Conservation (phyloP, 2,797 vertebrate species). For the Hippocampus kuda region DNA sequence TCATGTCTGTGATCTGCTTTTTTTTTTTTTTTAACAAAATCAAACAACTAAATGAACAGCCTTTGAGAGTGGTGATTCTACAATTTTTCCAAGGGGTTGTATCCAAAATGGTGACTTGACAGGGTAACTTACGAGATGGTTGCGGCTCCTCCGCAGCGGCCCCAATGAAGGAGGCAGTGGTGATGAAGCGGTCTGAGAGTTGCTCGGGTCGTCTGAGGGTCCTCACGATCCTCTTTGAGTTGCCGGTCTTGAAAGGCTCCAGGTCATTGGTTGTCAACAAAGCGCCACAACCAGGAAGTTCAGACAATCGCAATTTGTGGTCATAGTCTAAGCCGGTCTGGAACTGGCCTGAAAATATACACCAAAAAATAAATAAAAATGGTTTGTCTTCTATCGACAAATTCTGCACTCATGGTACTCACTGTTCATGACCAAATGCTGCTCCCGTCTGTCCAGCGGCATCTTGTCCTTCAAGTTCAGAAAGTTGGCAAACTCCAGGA, state of each 20-base stretch:
- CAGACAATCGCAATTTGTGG: neutral
- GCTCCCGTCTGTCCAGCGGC: constrained; percentile 61
- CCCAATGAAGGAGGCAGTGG: constrained; percentile 70
- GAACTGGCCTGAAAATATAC: constrained; percentile 26
- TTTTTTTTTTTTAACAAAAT: too few species aligned
- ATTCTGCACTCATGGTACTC: too few species aligned
- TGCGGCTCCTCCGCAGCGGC: constrained; percentile 63
- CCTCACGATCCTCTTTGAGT: constrained; percentile 56
- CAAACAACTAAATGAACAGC: too few species aligned
- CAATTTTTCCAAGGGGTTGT: too few species aligned
- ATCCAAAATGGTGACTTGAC: neutral
- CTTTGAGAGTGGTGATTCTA: too few species aligned
- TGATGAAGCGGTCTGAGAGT: constrained; percentile 56
- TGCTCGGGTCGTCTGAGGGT: constrained; percentile 48
- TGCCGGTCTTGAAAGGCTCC: constrained; percentile 53
- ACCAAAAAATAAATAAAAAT: constrained; percentile 37
- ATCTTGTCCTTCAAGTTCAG: constrained; percentile 85
- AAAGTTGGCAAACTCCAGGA: constrained; percentile 79
- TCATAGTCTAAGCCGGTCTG: constrained; percentile 13
- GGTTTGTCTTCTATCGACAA: neutral
- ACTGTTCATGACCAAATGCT: constrained; percentile 56
- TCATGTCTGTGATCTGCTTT: too few species aligned
- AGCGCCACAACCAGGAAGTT: constrained; percentile 11
- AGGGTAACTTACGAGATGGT: neutral
- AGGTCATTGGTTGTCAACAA: constrained; percentile 63